Evolutionary conservation across 2,113 vertebrate species (phyloP).

Genomic region (Eulemur rufifrons): DNA sequence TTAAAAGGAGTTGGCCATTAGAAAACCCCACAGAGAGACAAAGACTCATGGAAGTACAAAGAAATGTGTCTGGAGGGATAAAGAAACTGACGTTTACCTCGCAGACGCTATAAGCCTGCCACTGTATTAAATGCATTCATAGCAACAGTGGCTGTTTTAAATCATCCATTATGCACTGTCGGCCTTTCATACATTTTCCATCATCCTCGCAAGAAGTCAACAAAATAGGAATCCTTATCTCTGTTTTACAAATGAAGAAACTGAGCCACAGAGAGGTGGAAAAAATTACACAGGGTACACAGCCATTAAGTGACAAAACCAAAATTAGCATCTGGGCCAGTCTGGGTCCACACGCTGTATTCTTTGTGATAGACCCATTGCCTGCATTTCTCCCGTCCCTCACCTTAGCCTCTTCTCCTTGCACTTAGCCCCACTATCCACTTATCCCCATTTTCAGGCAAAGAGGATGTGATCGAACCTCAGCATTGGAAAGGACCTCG

Average conservation of each 20-base stretch:
- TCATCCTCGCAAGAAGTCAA: not conserved
- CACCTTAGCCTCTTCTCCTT: not conserved
- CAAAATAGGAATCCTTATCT: not conserved
- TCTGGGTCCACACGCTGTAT: not conserved
- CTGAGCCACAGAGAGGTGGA: not conserved
- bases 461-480: not conserved
- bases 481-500: not conserved
- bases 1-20: not conserved
- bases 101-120: not conserved
- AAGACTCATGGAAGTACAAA: not conserved
- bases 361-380: not conserved
- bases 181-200: not conserved
- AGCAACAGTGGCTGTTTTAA: not conserved
- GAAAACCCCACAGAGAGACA: not conserved
- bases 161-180: not conserved
- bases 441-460: not conserved
- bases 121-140: not conserved
- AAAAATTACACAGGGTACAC: not conserved
- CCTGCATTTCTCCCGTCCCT: not conserved
- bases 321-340: not conserved
- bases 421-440: too few species aligned
- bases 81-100: not conserved
- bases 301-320: not conserved
- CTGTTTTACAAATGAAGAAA: not conserved
- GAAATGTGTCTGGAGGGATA: not conserved